Conservation (phyloP, 2,888 invertebrate genomes). For the Pecten maximus region DNA sequence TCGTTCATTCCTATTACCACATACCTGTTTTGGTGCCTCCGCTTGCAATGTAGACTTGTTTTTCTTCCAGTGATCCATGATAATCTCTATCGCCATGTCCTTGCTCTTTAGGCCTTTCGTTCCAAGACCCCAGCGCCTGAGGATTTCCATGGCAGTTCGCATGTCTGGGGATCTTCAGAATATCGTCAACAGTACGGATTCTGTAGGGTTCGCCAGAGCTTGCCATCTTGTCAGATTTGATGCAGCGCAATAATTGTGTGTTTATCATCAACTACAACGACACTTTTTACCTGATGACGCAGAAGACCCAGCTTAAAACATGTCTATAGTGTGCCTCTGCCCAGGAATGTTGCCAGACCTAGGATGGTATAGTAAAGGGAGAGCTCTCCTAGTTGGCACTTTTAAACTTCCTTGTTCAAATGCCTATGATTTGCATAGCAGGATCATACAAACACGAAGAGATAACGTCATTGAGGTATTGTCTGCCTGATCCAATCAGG, state of each 20-base stretch:
- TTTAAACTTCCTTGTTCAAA: constrained; percentile 24
- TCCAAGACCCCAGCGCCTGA: constrained; percentile 47
- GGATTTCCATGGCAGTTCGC: constrained; percentile 36
- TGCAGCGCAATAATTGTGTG: background rate
- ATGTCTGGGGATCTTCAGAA: constrained; percentile 51
- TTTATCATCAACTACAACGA: background rate
- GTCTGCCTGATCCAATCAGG: background rate
- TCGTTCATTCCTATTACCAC: background rate
- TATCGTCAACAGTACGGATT: constrained; percentile 42
- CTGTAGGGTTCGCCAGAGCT: background rate
- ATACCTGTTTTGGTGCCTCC: background rate
- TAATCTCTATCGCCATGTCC: constrained; percentile 10
- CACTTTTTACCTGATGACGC: background rate
- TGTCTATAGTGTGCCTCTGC: background rate
- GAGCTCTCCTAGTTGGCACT: background rate
- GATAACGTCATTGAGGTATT: background rate
- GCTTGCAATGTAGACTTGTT: background rate
- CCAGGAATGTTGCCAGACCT: background rate
- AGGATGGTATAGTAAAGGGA: background rate
- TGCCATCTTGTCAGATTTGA: background rate
- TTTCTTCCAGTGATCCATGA: background rate
- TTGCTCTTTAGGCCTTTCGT: constrained; percentile 39
- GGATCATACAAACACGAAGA: background rate
- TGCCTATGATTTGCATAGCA: background rate
- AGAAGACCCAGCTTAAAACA: background rate